Conservation (phyloP, 2,113 vertebrate genomes). For the Perccottus glenii region DNA sequence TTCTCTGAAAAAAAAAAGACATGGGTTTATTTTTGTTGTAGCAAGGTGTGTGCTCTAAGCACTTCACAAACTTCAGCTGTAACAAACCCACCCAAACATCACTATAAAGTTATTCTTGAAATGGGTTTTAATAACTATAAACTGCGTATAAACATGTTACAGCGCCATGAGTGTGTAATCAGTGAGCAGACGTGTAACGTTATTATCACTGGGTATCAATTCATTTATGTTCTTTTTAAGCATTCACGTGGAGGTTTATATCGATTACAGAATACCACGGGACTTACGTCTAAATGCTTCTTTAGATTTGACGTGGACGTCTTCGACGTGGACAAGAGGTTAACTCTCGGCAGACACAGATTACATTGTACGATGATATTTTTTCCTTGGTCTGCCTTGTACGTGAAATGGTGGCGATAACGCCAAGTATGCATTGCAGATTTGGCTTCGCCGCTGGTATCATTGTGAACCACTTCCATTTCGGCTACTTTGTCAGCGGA, state of each 20-base stretch:
- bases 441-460: constrained; percentile 57
- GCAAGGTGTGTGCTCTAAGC: background rate
- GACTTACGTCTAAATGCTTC: constrained; percentile 79
- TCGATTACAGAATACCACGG: background rate
- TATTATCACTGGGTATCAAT: constrained; percentile 25
- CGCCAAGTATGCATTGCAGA: constrained; percentile 75
- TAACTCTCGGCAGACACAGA: constrained; percentile 76
- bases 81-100: background rate
- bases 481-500: constrained; percentile 7
- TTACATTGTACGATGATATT: constrained; percentile 81
- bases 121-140: background rate
- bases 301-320: constrained; percentile 78
- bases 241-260: constrained; percentile 27
- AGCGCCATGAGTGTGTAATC: constrained; percentile 31
- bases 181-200: constrained; percentile 47
- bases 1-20: constrained; percentile 66
- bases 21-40: constrained; percentile 2
- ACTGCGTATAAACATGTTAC: constrained; percentile 18
- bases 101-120: background rate
- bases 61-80: constrained; percentile 31
- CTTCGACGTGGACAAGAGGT: constrained; percentile 76
- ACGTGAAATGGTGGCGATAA: constrained; percentile 79
- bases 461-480: constrained; percentile 59
- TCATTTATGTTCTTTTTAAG: constrained; percentile 53
- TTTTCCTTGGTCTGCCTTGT: constrained; percentile 76